Evolutionary conservation across 2,888 invertebrate genomes (phyloP), one percentile per base, ranked within the genome.

Genomic region (Orthosia incerta): DNA sequence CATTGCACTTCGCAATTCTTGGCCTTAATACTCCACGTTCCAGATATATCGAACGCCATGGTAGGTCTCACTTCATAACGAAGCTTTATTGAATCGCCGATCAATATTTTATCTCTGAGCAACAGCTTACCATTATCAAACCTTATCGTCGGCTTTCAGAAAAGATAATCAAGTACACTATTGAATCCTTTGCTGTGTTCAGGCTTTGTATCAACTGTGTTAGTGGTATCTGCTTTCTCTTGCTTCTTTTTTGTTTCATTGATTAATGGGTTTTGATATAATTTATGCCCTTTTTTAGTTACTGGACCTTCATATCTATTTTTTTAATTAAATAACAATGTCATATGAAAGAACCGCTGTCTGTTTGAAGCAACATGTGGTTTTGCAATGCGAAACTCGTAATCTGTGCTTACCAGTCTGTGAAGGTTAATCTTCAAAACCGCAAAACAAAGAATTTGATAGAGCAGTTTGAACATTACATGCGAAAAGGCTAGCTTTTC

Each of bases 21-120:
- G 91, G 86, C 91, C 93, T 90, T 93, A 92, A 92, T 93, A 91
- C 86, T 74, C 81, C 76, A 85, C 82, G 89, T 85, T 87, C 90
- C 87, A 91, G 88, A 90, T 89, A 89, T 84, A 71, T 75, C 79
- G 79, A 82, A 80, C 76, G 72, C 80, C 68, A 78, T 60, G 75
- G 84, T 82, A 82, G 85, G 86, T 84, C 84, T 84, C 84, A 87
- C 85, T 87, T 85, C 86, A 87, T 87, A 87, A 87, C 87, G 82
- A 88, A 87, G 86, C 89, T 92, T 92, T 91, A 91, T 91, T 91
- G 90, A 90, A 86, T 89, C 87, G 83, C 73, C 87, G 87, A 90
- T 91, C 91, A 88, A 91, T 93, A 91, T 89, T 89, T 91, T 93
- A 93, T 92, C 91, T 86, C 67, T 76, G 71, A 79, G 76, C 81